A percentile compares a stretch with the other conserved stretches of the same genome.
These are phyloP conservation scores for Selenia dentaria DNA, from an alignment of 2,888 invertebrate genomes.

Conservation along the genomic window DNA sequence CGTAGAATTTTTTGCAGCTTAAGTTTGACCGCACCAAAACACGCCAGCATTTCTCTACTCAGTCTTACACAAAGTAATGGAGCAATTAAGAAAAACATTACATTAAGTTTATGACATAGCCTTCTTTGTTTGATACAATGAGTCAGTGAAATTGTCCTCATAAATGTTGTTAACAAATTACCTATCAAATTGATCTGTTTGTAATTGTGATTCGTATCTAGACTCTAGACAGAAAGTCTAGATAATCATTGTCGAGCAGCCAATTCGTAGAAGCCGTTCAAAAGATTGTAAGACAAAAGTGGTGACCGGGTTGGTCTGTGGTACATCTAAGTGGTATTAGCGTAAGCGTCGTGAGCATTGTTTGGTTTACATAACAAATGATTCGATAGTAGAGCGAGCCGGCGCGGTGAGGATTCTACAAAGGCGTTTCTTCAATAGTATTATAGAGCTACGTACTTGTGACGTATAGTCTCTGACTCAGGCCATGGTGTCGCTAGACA, in stretches of 20 bases:
- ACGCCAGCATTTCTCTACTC: constrained; percentile 13
- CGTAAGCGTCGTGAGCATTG: constrained; percentile 56
- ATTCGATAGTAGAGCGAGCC: constrained; percentile 52
- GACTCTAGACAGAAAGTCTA: constrained; percentile 25
- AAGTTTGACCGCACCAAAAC: constrained; percentile 23
- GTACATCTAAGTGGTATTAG: constrained; percentile 45
- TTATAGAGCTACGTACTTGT: constrained; percentile 39
- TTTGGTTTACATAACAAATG: constrained; percentile 71
- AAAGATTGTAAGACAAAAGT: constrained; percentile 25
- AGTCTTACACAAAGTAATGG: constrained; percentile 5
- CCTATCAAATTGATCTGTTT: constrained; percentile 2
- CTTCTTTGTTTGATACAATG: constrained; percentile 3
- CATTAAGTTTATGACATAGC: not conserved
- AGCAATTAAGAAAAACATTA: not conserved
- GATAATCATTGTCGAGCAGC: constrained; percentile 23
- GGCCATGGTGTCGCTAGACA: constrained; percentile 37
- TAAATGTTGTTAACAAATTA: constrained; percentile 4
- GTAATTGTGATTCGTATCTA: not conserved
- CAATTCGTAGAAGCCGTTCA: constrained; percentile 28
- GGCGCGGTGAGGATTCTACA: constrained; percentile 43
- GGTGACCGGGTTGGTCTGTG: constrained; percentile 40
- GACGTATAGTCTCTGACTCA: constrained; percentile 37
- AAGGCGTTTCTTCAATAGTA: constrained; percentile 56
- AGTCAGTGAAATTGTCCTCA: constrained; percentile 5
- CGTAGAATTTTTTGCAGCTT: constrained; percentile 22